phyloP scores from a whole-genome alignment of 2,888 invertebrate genomes.

The Epirrita christyi region DNA sequence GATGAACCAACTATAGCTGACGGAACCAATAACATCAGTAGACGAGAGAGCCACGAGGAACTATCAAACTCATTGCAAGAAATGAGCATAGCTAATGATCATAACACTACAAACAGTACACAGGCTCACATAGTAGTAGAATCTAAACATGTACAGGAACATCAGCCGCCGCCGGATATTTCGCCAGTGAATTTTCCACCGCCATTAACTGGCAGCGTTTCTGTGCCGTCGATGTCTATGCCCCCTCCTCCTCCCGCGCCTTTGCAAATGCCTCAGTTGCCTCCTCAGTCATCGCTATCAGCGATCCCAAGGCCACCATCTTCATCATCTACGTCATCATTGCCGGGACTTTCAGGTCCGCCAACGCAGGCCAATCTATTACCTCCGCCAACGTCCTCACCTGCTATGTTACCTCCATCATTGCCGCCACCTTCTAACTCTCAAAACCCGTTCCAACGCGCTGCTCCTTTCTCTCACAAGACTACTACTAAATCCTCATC shows the following conservation, averaged over 20 bases:
- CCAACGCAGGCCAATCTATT: conserved; percentile 11
- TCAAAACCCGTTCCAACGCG: conserved; percentile 75
- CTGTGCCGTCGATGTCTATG: conserved; percentile 20
- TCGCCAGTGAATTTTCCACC: conserved; percentile 48
- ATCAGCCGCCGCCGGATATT: conserved; percentile 41
- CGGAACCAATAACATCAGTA: conserved; percentile 48
- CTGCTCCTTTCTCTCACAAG: conserved; percentile 79
- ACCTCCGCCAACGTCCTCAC: conserved; percentile 32
- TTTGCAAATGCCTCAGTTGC: neutral
- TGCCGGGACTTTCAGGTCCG: conserved; percentile 8
- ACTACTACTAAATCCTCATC: conserved; percentile 54
- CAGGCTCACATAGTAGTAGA: conserved; percentile 37
- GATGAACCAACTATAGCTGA: conserved; percentile 54
- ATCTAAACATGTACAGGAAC: conserved; percentile 30
- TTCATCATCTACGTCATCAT: conserved; percentile 19
- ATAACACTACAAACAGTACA: conserved; percentile 48
- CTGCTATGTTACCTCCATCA: conserved; percentile 49
- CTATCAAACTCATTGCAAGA: conserved; percentile 65
- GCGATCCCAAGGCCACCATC: conserved; percentile 22
- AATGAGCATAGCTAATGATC: conserved; percentile 66
- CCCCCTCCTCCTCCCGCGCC: conserved; percentile 17
- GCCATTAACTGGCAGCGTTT: conserved; percentile 22
- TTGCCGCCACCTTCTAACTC: conserved; percentile 54
- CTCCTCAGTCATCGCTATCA: conserved; percentile 11
- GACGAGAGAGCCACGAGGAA: conserved; percentile 62